Evolutionary conservation across 2,888 invertebrate genomes (phyloP), one percentile per base, ranked within the genome.

Genomic region (Lissonota sp.): DNA sequence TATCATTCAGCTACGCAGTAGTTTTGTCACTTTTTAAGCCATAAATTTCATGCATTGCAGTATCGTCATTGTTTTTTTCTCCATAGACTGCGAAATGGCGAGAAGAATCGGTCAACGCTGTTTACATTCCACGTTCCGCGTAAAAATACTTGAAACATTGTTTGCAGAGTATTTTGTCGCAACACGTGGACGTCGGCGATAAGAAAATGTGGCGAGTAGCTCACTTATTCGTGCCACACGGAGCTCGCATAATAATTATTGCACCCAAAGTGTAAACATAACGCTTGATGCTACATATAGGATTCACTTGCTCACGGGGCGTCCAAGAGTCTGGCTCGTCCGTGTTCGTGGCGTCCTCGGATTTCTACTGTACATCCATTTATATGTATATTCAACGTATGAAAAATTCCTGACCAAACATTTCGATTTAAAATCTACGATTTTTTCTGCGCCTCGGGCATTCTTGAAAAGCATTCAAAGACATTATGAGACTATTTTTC

Each of bases 241-340:
- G 16, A 46, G 37, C 12, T 64, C 12, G 55, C 26, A 12, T 58
- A 46, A 44, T 26, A 16, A 26, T 60, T 40, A 39, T 74, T n/a
- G 16, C 16, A 44, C 46, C 46, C 26, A 26, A 26, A 1, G 26
- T 26, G 26, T 26, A 1, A 26, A 26, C 26, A 26, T 2, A 26
- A 26, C 26, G 26, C 26, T 26, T 2, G 26, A 26, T 26, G 26
- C 10, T 12, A 57, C 55, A 55, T 8, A 39, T 49, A 64, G 12
- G 12, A 75, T 60, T 26, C 26, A 63, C 63, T 53, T 40, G 26
- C 14, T 26, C 26, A 42, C 1, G 37, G 49, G 80, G 76, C 80
- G 80, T 76, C 80, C 14, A 55, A 72, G 51, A 72, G 80, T 80
- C 80, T 80, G 67, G 67, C 57, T 40, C 58, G 71, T 46, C 62